Evolutionary conservation across 2,113 vertebrate species (phyloP).

Genomic region (Boulengeromyrus knoepffleri): DNA sequence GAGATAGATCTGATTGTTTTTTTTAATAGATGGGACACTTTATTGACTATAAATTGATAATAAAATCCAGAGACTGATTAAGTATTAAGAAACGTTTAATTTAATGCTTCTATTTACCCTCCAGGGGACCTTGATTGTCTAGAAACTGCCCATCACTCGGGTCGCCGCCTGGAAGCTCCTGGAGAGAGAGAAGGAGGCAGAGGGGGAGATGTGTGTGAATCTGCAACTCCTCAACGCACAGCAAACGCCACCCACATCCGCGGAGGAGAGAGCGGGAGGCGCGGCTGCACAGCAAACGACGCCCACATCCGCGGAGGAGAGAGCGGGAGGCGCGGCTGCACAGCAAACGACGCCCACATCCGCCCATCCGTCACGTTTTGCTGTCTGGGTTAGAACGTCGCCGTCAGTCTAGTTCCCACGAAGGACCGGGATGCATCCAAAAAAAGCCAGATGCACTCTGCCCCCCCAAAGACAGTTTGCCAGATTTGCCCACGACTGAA

Average conservation of each 20-base stretch:
- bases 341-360: constrained; percentile 30
- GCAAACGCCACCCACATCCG: no score
- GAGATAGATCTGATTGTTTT: background rate
- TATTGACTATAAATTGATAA: background rate
- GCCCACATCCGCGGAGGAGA: background rate
- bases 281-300: background rate
- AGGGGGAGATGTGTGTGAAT: constrained; percentile 37
- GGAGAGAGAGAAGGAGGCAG: constrained; percentile 8
- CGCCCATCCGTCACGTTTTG: constrained; percentile 37
- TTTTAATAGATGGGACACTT: background rate
- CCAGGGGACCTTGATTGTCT: constrained; percentile 65
- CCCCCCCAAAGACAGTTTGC: background rate
- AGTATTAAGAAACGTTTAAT: background rate
- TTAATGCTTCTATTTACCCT: constrained; percentile 56
- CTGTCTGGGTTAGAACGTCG: constrained; percentile 41
- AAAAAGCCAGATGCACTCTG: constrained; percentile 22
- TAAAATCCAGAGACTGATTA: background rate
- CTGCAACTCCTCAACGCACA: constrained; percentile 36
- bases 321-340: background rate
- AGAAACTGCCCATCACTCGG: constrained; percentile 55
- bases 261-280: background rate
- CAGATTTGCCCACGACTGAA: constrained; percentile 38
- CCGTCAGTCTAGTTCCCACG: constrained; percentile 37
- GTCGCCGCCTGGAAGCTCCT: constrained; percentile 58
- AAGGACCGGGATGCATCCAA: constrained; percentile 23